Base-by-base conservation (phyloP, 2,888 invertebrate species). In the Pyrocoelia pectoralis region DNA sequence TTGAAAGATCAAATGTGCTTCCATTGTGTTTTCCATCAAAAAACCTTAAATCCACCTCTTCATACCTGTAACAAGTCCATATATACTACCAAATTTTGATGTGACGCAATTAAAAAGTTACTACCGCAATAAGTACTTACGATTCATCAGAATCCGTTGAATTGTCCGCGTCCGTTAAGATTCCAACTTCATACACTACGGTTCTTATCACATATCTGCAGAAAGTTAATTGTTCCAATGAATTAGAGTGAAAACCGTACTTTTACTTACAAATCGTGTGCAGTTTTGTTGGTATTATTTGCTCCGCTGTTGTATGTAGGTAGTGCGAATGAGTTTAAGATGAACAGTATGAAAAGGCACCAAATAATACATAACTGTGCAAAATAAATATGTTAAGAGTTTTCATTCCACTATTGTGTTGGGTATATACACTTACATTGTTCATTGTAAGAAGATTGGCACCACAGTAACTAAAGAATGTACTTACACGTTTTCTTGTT, bases 181-280 rank as follows among this genome's bases (percentile, higher is more conserved):
- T 84, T 58, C 87, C 87, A 68, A 87, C 83, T 79, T 87, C 87
- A 68, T 87, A 87, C 33, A 86, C 84, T 3, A 86, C 81, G 0
- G 86, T 85, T 71, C 83, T 84, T 58, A 87, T 84, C 10, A 87
- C 83, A 66, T 85, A 86, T 66, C 86, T 87, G 64, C 24, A 5
- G 73, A 73, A 55, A 57, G 64, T 19, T 13, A 50, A 50, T 9
- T 8, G 10, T 46, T 46, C 2, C 10, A 33, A 6, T n/a, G 8
- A 6, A 2, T 10, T 10, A 33, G n/a, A 3, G 9, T 33, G 9
- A 2, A 33, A 33, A n/a, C 10, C 3, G 13, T 43, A 15, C 3
- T 46, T 10, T 4, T 17, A 17, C 46, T 46, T 46, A 46, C 46
- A 46, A n/a, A 46, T 46, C 46, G 17, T 17, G 46, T 3, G 46